These are phyloP conservation scores for Scrobipalpa costella DNA, from an alignment of 2,888 invertebrate genomes.

Conservation along the genomic window DNA sequence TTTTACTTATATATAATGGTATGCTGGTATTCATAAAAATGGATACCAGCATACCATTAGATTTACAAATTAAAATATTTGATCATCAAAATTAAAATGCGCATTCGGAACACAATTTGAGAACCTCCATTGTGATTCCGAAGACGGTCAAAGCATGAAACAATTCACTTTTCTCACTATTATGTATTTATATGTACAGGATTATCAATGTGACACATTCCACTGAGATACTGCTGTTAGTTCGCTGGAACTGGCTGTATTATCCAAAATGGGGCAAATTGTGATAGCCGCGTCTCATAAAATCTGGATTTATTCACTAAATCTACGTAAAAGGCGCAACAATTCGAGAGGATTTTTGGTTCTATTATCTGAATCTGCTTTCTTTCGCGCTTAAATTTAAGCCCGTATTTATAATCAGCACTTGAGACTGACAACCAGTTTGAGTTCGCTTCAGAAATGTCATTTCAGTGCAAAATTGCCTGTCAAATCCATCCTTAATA, in stretches of 20 bases:
- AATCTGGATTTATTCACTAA: conserved; percentile 18
- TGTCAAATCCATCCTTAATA: no score
- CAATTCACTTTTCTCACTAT: conserved; percentile 43
- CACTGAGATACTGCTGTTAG: conserved; percentile 19
- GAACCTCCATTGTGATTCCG: background rate
- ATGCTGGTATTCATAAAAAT: no score
- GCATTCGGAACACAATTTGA: no score
- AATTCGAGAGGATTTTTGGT: background rate
- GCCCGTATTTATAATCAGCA: no score
- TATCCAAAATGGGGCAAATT: conserved; percentile 20
- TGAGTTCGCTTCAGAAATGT: no score
- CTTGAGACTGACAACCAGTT: no score
- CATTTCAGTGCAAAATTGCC: no score
- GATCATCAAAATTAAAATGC: no score
- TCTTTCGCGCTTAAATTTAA: background rate
- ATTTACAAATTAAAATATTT: no score
- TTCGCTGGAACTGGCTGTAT: conserved; percentile 19
- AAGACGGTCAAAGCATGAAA: conserved; percentile 51
- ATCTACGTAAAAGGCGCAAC: background rate
- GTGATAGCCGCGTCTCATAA: conserved; percentile 21
- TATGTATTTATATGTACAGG: conserved; percentile 40
- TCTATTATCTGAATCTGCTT: conserved; percentile 9
- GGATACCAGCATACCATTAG: no score
- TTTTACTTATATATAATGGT: no score
- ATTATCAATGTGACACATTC: conserved; percentile 31